Conservation (phyloP, 2,113 vertebrate species). For the Lamprotornis superbus region DNA sequence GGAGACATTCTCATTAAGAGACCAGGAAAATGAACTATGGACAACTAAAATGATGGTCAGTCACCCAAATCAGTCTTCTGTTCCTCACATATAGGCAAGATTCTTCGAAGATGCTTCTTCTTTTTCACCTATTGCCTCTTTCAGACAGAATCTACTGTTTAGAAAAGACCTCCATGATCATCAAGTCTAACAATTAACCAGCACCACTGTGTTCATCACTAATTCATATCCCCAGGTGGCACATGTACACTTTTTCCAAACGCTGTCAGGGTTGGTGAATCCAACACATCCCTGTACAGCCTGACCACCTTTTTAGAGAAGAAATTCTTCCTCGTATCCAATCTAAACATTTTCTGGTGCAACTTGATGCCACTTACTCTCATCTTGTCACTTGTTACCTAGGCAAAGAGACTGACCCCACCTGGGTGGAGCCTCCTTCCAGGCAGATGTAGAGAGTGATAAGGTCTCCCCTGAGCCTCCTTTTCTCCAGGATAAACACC, state of each 20-base stretch:
- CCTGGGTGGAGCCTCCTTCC: too few species aligned
- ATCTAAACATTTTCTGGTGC: neutral
- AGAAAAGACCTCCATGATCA: neutral
- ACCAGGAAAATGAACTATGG: neutral
- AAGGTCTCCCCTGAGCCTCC: neutral
- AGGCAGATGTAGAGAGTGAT: fast-evolving
- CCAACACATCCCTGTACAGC: neutral
- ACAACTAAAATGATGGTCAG: neutral
- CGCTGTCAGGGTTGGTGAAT: too few species aligned
- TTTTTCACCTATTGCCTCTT: neutral
- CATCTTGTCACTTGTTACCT: neutral
- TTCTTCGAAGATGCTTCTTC: neutral
- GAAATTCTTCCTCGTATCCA: neutral
- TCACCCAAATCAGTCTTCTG: neutral
- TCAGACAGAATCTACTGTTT: neutral
- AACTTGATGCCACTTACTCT: neutral
- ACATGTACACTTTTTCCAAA: neutral
- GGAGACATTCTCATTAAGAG: neutral
- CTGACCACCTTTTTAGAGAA: neutral
- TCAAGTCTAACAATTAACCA: neutral
- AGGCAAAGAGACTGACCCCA: neutral
- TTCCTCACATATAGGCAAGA: neutral
- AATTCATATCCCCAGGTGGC: neutral
- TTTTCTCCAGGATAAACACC: neutral
- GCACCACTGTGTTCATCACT: neutral